Conservation (phyloP, 53 echinoderm and acorn worm genomes). For the Arbacia lixula region DNA sequence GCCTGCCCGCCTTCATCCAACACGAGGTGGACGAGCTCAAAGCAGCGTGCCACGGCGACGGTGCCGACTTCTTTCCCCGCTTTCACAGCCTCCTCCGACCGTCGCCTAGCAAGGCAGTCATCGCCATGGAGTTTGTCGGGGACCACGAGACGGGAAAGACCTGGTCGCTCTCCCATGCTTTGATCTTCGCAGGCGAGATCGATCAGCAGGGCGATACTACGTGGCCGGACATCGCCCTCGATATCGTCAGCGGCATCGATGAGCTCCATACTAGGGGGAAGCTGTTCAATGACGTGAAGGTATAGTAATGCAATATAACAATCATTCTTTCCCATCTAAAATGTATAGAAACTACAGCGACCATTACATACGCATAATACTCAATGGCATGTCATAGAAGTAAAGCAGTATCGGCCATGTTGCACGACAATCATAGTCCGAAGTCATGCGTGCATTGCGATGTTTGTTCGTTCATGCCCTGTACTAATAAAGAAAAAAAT, state of each 20-base stretch:
- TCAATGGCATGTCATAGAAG: too few relatives aligned
- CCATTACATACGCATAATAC: too few relatives aligned
- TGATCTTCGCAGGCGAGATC: background rate
- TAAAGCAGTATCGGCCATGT: too few relatives aligned
- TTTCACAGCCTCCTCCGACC: background rate
- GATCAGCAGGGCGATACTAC: slow-evolving; percentile 21
- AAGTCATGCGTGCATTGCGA: too few relatives aligned
- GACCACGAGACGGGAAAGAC: slow-evolving; percentile 22
- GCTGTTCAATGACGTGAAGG: slow-evolving; percentile 21
- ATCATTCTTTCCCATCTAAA: too few relatives aligned
- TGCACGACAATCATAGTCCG: too few relatives aligned
- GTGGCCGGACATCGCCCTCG: slow-evolving; percentile 14
- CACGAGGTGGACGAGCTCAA: slow-evolving; percentile 20
- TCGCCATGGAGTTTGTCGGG: slow-evolving; percentile 36
- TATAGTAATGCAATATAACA: too few relatives aligned
- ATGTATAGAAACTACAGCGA: too few relatives aligned
- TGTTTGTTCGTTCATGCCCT: too few relatives aligned
- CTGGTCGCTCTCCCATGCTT: background rate
- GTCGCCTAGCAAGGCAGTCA: background rate
- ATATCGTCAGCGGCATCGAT: background rate
- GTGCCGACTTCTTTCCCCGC: slow-evolving; percentile 7
- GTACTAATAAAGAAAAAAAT: too few relatives aligned
- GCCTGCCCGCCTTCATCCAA: background rate
- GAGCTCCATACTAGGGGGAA: slow-evolving; percentile 7
- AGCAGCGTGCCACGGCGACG: background rate